Conservation (phyloP, 2,888 invertebrate species). For the Apodemia hepburni region DNA sequence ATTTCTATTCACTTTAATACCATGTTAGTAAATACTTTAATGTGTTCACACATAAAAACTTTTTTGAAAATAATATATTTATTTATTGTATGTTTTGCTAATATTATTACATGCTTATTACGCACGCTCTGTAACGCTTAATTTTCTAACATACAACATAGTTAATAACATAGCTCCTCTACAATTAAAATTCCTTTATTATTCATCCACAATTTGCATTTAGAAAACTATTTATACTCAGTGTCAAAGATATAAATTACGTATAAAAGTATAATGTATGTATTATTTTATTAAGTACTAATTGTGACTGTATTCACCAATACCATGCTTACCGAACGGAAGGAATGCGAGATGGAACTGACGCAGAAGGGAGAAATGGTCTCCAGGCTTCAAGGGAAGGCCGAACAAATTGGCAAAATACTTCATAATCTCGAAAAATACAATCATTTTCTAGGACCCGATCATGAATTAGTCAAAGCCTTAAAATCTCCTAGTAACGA, state of each 20-base stretch:
- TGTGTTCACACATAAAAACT: too few relatives aligned
- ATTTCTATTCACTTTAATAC: too few relatives aligned
- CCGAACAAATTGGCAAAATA: conserved; percentile 96
- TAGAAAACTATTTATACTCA: background rate
- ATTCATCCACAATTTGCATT: background rate
- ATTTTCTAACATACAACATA: background rate
- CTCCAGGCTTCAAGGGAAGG: conserved; percentile 95
- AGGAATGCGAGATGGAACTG: conserved; percentile 97
- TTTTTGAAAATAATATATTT: too few relatives aligned
- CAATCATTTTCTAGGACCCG: conserved; percentile 84
- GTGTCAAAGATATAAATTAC: background rate
- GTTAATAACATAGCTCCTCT: background rate
- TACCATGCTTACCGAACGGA: conserved; percentile 68
- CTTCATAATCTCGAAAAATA: conserved; percentile 94
- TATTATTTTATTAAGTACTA: conserved; percentile 45
- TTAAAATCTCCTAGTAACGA: conserved; percentile 71
- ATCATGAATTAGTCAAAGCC: conserved; percentile 76
- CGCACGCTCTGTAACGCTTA: background rate
- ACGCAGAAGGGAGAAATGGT: conserved; percentile 98
- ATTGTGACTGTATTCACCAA: conserved; percentile 66
- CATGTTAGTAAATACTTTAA: too few relatives aligned
- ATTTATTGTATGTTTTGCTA: too few relatives aligned
- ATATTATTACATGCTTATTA: background rate
- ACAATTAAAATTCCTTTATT: background rate
- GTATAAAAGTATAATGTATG: conserved; percentile 11